Evolutionary conservation across 2,113 vertebrate species (phyloP).

Genomic region (Chloropsis cyanopogon): DNA sequence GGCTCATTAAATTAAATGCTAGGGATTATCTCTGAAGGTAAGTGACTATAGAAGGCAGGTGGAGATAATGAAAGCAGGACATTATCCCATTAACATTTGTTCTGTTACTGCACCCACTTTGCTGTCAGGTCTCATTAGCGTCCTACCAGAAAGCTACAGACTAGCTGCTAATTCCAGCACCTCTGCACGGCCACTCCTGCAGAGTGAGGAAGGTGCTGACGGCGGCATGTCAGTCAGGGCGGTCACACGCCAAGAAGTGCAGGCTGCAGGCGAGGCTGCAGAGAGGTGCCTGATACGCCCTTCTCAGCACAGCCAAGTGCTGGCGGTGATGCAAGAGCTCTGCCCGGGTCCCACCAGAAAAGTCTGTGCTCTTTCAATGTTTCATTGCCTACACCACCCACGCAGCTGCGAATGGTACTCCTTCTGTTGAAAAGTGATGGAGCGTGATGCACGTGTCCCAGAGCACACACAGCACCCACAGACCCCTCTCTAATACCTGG

Average conservation of each 20-base stretch:
- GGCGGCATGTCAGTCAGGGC: not conserved
- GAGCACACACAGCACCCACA: not conserved
- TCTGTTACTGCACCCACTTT: not conserved
- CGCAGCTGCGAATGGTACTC: not conserved
- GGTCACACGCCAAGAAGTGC: not conserved
- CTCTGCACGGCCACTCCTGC: not conserved
- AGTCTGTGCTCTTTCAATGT: rapidly evolving
- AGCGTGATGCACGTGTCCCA: not conserved
- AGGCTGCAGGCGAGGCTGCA: not conserved
- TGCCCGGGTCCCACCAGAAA: not conserved
- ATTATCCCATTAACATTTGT: not conserved
- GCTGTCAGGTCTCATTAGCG: not conserved
- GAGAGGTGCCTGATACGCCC: not conserved
- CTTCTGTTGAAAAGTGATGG: not conserved
- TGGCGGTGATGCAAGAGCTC: not conserved
- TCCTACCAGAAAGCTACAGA: not conserved
- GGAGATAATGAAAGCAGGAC: constrained; percentile 8
- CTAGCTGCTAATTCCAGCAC: not conserved
- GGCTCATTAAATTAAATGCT: constrained; percentile 12
- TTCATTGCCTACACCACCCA: not conserved
- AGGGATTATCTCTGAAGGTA: constrained; percentile 23
- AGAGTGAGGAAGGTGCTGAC: not conserved
- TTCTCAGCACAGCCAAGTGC: not conserved
- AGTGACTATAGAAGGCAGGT: constrained; percentile 14
- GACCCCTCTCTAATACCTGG: not conserved